phyloP scores from a whole-genome alignment of 2,113 vertebrate species.

The Triplophysa rosa region DNA sequence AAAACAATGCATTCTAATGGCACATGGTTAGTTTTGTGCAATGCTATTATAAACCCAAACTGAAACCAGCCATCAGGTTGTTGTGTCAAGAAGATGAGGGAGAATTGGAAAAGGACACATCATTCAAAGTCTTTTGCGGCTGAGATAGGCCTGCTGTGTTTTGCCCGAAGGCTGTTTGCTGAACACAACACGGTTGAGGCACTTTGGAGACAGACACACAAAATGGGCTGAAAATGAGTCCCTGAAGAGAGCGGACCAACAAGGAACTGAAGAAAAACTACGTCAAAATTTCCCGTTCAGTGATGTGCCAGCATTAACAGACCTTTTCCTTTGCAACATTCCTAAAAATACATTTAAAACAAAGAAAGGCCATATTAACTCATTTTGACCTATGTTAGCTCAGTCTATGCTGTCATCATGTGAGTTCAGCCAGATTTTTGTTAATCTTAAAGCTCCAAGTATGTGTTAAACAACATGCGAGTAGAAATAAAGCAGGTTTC shows the following conservation, averaged over 20 bases:
- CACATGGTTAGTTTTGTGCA: slow-evolving; percentile 17
- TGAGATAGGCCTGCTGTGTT: slow-evolving; percentile 5
- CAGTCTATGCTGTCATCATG: neutral
- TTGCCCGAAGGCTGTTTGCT: slow-evolving; percentile 33
- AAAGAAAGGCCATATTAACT: neutral
- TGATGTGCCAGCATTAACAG: slow-evolving; percentile 33
- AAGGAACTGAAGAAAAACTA: slow-evolving; percentile 53
- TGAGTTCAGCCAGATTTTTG: neutral
- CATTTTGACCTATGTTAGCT: neutral
- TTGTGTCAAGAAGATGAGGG: neutral
- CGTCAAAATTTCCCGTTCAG: slow-evolving; percentile 51
- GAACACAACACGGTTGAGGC: neutral
- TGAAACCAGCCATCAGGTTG: neutral
- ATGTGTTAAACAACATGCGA: neutral
- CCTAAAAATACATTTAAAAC: neutral
- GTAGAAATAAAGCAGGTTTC: slow-evolving; percentile 11
- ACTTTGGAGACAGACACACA: slow-evolving; percentile 15
- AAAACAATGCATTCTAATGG: slow-evolving; percentile 47
- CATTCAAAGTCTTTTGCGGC: slow-evolving; percentile 30
- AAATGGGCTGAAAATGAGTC: slow-evolving; percentile 3
- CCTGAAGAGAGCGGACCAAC: neutral
- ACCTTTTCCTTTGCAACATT: neutral
- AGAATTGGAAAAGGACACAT: slow-evolving; percentile 8
- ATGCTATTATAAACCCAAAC: neutral
- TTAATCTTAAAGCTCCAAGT: neutral